Evolutionary conservation across 2,888 invertebrate species (phyloP).

Genomic region (Agrochola macilenta): DNA sequence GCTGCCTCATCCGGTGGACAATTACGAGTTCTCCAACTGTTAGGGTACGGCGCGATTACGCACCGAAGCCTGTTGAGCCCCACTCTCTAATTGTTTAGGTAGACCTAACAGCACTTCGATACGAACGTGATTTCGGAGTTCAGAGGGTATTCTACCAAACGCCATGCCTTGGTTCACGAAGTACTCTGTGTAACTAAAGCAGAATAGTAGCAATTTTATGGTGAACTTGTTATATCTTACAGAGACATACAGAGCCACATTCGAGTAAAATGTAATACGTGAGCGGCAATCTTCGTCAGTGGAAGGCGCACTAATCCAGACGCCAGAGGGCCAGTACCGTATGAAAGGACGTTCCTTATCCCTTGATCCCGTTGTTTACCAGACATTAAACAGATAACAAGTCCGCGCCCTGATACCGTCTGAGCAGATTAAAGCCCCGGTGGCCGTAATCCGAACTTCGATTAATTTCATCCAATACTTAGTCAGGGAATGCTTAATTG

Average conservation of each 20-base stretch:
- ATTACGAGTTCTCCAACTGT: slow-evolving; percentile 84
- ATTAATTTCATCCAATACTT: slow-evolving; percentile 90
- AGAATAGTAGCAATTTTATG: slow-evolving; percentile 39
- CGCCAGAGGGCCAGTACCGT: slow-evolving; percentile 87
- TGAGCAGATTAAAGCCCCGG: slow-evolving; percentile 88
- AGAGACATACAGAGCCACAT: slow-evolving; percentile 59
- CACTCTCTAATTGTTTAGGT: slow-evolving; percentile 69
- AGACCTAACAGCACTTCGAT: slow-evolving; percentile 66
- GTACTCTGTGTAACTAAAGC: slow-evolving; percentile 13
- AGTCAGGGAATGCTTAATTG: slow-evolving; percentile 83
- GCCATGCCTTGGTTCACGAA: slow-evolving; percentile 35
- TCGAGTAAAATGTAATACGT: slow-evolving; percentile 77
- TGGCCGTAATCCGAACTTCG: slow-evolving; percentile 89
- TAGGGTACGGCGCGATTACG: slow-evolving; percentile 78
- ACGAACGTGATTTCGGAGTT: slow-evolving; percentile 61
- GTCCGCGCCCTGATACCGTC: slow-evolving; percentile 89
- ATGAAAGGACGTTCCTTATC: slow-evolving; percentile 90
- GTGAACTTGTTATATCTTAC: slow-evolving; percentile 33
- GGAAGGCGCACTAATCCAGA: slow-evolving; percentile 85
- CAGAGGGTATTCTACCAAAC: slow-evolving; percentile 33
- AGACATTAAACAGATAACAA: slow-evolving; percentile 91
- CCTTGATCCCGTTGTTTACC: slow-evolving; percentile 91
- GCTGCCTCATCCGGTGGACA: slow-evolving; percentile 82
- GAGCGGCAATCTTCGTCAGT: slow-evolving; percentile 84
- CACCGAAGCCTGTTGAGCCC: slow-evolving; percentile 77